Evolutionary conservation across 2,113 vertebrate species (phyloP).

Genomic region (Toxostoma redivivum): DNA sequence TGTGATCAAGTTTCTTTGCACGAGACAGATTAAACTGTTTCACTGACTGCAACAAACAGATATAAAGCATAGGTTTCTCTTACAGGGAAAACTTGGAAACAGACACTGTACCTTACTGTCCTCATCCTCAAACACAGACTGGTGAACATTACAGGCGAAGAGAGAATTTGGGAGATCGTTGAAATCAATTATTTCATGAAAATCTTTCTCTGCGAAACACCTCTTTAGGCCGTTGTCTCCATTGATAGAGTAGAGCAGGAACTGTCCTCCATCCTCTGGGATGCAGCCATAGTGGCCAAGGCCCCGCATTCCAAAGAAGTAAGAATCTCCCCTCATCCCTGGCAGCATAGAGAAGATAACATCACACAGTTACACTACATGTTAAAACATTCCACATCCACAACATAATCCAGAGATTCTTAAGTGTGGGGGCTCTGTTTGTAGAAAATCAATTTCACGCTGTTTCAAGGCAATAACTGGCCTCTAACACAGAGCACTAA

Average conservation of each 20-base stretch:
- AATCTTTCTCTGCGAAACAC: conserved; percentile 75
- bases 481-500: not conserved
- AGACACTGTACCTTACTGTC: conserved; percentile 77
- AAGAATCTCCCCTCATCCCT: conserved; percentile 85
- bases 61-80: not conserved
- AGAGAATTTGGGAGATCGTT: conserved; percentile 84
- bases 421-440: not conserved
- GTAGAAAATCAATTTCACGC: not conserved
- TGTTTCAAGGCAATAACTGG: not conserved
- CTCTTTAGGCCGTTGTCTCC: conserved; percentile 63
- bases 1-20: not conserved
- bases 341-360: not conserved
- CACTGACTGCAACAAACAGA: not conserved
- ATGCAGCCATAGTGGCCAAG: conserved; percentile 61
- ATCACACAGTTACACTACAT: not conserved
- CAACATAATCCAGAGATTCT: not conserved
- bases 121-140: conserved; percentile 84
- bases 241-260: conserved; percentile 75
- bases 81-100: not conserved
- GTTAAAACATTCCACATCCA: not conserved
- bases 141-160: conserved; percentile 86
- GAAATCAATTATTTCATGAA: conserved; percentile 85
- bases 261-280: conserved; percentile 71
- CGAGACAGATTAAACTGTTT: not conserved
- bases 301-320: conserved; percentile 77